A percentile compares a stretch with the other conserved stretches of the same genome.
Conservation (phyloP, 1,140 invertebrate genomes). For the Anoplophora glabripennis region DNA sequence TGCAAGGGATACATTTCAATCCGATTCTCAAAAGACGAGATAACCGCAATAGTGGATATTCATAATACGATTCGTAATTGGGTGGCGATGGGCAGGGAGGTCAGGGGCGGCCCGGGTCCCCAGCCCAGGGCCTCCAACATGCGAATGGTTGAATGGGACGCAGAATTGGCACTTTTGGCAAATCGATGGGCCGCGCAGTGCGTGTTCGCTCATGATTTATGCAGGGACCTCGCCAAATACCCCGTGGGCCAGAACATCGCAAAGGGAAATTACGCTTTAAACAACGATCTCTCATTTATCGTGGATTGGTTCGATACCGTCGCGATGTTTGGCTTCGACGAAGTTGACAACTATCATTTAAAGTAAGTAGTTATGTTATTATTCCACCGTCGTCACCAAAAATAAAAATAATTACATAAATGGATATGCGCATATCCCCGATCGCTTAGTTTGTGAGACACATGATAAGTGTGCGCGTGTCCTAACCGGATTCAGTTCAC, state of each 20-base stretch:
- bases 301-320: constrained; percentile 40
- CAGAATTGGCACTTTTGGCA: constrained; percentile 59
- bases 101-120: constrained; percentile 50
- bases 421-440: no score
- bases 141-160: constrained; percentile 59
- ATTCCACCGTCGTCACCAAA: no score
- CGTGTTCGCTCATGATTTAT: constrained; percentile 55
- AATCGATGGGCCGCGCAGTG: constrained; percentile 64
- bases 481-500: no score
- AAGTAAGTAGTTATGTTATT: not conserved
- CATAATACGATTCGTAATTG: constrained; percentile 52
- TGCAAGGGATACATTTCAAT: constrained; percentile 38
- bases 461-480: no score
- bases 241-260: constrained; percentile 47
- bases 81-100: constrained; percentile 52
- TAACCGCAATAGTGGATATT: constrained; percentile 40
- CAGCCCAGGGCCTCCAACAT: constrained; percentile 57
- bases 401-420: no score
- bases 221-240: constrained; percentile 50
- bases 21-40: constrained; percentile 36
- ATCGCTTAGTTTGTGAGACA: no score
- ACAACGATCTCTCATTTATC: constrained; percentile 35
- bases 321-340: constrained; percentile 25
- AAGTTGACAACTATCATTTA: constrained; percentile 2
- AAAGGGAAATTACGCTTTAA: constrained; percentile 33